Conservation (phyloP, 2,888 invertebrate genomes). For the Elegia similella region DNA sequence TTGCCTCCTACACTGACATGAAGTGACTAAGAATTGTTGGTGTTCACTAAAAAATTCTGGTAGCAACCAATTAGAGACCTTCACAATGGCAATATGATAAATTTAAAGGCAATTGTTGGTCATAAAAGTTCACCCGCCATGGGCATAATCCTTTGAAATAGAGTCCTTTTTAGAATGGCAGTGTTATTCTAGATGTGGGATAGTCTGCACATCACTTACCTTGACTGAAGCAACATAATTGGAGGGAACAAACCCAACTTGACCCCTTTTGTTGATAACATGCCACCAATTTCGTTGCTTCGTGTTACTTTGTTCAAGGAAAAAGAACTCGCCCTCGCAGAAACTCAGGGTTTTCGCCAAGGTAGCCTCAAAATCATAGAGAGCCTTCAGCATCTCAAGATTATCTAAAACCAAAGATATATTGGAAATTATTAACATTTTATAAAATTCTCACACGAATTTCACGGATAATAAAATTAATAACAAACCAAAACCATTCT, state of each 20-base stretch:
- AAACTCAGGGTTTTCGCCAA: conserved; percentile 92
- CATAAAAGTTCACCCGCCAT: too few relatives aligned
- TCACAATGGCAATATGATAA: too few relatives aligned
- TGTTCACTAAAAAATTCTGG: too few relatives aligned
- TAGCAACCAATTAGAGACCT: too few relatives aligned
- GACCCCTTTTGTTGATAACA: conserved; percentile 90
- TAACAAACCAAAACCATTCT: conserved; percentile 15
- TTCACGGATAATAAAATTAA: not conserved
- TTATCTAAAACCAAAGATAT: conserved; percentile 76
- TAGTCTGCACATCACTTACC: conserved; percentile 66
- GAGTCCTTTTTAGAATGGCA: too few relatives aligned
- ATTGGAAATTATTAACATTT: not conserved
- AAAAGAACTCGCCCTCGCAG: conserved; percentile 89
- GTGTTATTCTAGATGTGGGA: too few relatives aligned
- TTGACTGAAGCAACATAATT: conserved; percentile 91
- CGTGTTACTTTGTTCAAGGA: conserved; percentile 88
- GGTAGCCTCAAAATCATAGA: conserved; percentile 92
- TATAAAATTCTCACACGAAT: conserved; percentile 32
- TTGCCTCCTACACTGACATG: too few relatives aligned
- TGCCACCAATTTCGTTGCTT: conserved; percentile 95
- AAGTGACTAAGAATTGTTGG: too few relatives aligned
- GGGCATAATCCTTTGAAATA: too few relatives aligned
- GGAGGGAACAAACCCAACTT: conserved; percentile 92
- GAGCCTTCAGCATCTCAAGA: conserved; percentile 90
- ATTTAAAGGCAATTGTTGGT: too few relatives aligned